A percentile compares a stretch with the other conserved stretches of the same genome.
phyloP scores from a whole-genome alignment of 2,797 vertebrate genomes.

The Lemur catta region DNA sequence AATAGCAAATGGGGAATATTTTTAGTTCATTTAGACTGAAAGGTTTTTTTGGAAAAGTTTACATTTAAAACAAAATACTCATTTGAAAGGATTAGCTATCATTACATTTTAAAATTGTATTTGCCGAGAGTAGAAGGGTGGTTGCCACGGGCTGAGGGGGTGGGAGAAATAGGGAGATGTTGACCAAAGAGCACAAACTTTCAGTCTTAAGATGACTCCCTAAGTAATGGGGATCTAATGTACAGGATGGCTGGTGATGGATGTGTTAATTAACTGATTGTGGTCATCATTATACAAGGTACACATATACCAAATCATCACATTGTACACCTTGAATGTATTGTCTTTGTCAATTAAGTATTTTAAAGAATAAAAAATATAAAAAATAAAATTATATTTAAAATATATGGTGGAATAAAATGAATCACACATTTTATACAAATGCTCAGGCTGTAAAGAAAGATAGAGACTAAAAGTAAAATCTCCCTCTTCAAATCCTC shows the following conservation, averaged over 20 bases:
- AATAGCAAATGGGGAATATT: not conserved
- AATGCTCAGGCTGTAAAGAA: not conserved
- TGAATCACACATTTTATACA: not conserved
- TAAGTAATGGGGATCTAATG: not conserved
- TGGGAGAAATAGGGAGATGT: not conserved
- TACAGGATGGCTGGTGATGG: not conserved
- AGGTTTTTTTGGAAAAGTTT: not conserved
- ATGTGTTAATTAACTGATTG: not conserved
- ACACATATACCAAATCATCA: not conserved
- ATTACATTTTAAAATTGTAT: not conserved
- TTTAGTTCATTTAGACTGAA: not conserved
- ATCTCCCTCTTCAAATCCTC: not conserved
- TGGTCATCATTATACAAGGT: not conserved
- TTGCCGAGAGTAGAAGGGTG: not conserved
- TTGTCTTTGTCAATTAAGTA: not conserved
- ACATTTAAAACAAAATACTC: slow-evolving; percentile 11
- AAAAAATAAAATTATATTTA: not conserved
- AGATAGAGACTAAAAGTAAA: not conserved
- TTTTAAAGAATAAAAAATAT: not conserved
- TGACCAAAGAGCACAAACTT: not conserved
- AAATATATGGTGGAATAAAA: slow-evolving; percentile 1
- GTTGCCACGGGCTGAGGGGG: too few species aligned
- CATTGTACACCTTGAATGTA: not conserved
- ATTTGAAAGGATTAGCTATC: not conserved
- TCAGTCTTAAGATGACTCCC: not conserved